phyloP scores from a whole-genome alignment of 2,113 vertebrate genomes.

The Myodes glareolus region DNA sequence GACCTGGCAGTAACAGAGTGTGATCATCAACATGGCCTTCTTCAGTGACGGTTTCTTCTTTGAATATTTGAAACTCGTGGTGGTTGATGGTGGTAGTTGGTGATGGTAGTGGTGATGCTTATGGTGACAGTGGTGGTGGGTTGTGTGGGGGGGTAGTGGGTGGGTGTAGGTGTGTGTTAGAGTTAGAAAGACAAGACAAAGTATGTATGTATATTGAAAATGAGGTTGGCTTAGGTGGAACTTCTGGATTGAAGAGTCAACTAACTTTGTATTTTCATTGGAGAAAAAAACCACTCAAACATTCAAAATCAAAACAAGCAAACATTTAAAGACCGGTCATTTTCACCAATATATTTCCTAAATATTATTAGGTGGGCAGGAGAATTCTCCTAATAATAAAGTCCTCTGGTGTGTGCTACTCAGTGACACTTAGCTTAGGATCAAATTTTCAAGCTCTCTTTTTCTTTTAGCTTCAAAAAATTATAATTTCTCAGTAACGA shows the following conservation, averaged over 20 bases:
- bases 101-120: too few species aligned
- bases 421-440: constrained; percentile 59
- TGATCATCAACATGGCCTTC: not conserved
- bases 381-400: constrained; percentile 61
- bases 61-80: not conserved
- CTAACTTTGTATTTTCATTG: constrained; percentile 3
- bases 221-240: not conserved
- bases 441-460: constrained; percentile 62
- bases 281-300: not conserved
- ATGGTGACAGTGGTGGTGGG: not conserved
- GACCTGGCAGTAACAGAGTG: not conserved
- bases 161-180: not conserved
- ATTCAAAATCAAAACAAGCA: not conserved
- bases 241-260: not conserved
- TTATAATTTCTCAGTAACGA: constrained; percentile 69
- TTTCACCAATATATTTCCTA: constrained; percentile 26
- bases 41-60: not conserved
- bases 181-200: not conserved
- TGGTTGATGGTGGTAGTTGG: not conserved
- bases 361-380: constrained; percentile 24
- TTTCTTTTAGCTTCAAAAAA: constrained; percentile 70
- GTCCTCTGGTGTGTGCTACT: constrained; percentile 61
- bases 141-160: not conserved
- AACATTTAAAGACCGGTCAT: not conserved
- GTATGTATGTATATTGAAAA: not conserved